Conservation (phyloP, 2,888 invertebrate genomes). For the Dicranocentrus wangi region DNA sequence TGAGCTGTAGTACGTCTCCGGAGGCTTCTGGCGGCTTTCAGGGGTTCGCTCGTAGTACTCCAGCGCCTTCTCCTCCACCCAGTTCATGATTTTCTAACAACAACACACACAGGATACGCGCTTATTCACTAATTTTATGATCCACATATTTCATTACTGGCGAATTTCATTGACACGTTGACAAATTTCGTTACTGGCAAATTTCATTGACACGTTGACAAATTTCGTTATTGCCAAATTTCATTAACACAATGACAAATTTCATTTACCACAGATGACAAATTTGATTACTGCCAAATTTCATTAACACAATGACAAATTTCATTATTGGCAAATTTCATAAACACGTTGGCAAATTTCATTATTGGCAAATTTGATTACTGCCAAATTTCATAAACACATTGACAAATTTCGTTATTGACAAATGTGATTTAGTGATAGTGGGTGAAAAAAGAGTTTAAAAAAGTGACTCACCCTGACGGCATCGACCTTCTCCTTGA, state of each 20-base stretch:
- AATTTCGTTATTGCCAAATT: too few species aligned
- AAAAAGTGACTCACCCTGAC: slow-evolving; percentile 82
- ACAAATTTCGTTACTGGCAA: background rate
- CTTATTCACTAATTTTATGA: background rate
- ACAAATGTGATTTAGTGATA: too few species aligned
- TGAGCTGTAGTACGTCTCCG: slow-evolving; percentile 82
- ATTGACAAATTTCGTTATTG: background rate
- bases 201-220: too few species aligned
- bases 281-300: too few species aligned
- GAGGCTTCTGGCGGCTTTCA: slow-evolving; percentile 44
- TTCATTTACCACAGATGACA: too few species aligned
- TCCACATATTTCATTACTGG: background rate
- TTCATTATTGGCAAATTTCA: background rate
- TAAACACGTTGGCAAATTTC: background rate
- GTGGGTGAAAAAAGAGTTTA: too few species aligned
- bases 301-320: too few species aligned
- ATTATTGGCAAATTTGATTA: too few species aligned
- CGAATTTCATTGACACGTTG: too few species aligned
- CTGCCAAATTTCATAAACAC: too few species aligned
- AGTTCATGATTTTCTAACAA: slow-evolving; percentile 67
- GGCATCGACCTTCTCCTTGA: slow-evolving; percentile 91
- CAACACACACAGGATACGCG: background rate
- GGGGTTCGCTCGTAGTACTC: slow-evolving; percentile 57
- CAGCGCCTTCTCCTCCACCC: slow-evolving; percentile 68
- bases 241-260: too few species aligned